Base-by-base conservation (phyloP, 2,888 invertebrate species). In the Meta bourneti region DNA sequence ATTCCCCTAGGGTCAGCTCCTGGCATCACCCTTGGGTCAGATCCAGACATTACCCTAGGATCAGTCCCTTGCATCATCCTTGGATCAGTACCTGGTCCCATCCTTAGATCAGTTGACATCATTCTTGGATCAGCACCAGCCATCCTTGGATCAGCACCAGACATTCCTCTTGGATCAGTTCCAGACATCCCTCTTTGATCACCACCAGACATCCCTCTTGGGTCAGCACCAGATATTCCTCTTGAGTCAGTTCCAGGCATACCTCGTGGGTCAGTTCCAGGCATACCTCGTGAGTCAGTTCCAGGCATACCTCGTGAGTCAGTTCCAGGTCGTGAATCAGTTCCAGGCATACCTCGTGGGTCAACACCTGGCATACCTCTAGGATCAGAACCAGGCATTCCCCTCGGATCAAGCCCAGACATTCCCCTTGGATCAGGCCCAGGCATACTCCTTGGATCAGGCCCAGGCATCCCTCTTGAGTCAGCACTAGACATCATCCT, bases 1-100 rank as follows among this genome's bases (percentile, higher is more conserved):
- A 87, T 79, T 20, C 9, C 16, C 16, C 86, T 86, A 20, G 82
- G 82, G 49, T 89, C 89, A 11, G 82, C 49, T 7, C 20, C 82
- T 52, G 70, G 87, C 52, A 78, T 72, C 34, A 49, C 72, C 79
- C 88, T 88, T 8, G 86, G 78, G 78, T 86, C 86, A 51, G 86
- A 0, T 77, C n/a, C 51, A 19, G 79, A 11, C 69, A 85, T 19
- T 16, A 20, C 69, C 8, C 85, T 54, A n/a, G 85, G 61, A 85
- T 85, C 85, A 61, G 70, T 8, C 7, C 16, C 74, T 34, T 34
- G 34, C 54, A 75, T 19, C 34, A 74, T 61, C 51, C 86, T 78
- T 13, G 86, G 86, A 79, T 86, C 86, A 19, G 52, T 69, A 16
- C 9, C 16, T n/a, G 52, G 71, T 20, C 70, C 19, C 5, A 51